phyloP scores from a whole-genome alignment of 2,888 invertebrate genomes.

The Shargacucullia verbasci region DNA sequence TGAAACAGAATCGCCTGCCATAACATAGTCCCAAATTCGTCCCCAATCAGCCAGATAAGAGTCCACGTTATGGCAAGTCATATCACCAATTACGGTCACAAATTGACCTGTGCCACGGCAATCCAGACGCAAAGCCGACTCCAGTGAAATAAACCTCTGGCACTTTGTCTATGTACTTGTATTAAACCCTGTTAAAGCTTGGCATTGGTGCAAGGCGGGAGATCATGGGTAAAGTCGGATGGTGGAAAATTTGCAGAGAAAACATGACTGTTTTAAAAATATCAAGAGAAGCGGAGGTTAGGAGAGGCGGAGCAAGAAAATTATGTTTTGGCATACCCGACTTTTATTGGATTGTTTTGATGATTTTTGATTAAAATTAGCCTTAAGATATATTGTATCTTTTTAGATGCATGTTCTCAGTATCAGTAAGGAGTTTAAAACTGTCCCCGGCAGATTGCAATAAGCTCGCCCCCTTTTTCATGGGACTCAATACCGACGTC shows the following conservation, averaged over 20 bases:
- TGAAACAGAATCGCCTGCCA: slow-evolving; percentile 12
- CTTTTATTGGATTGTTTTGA: too few species aligned
- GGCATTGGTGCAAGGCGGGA: slow-evolving; percentile 57
- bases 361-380: too few species aligned
- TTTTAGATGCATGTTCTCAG: too few species aligned
- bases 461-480: too few species aligned
- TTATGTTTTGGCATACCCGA: too few species aligned
- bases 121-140: slow-evolving; percentile 65
- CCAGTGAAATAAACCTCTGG: slow-evolving; percentile 77
- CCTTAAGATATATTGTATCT: too few species aligned
- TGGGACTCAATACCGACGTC: too few species aligned
- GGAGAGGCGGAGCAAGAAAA: too few species aligned
- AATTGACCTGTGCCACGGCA: slow-evolving; percentile 63
- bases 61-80: slow-evolving; percentile 47
- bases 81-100: slow-evolving; percentile 67
- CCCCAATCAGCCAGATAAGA: slow-evolving; percentile 23
- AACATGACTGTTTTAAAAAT: neutral
- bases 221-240: slow-evolving; percentile 9
- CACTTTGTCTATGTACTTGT: slow-evolving; percentile 77
- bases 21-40: slow-evolving; percentile 30
- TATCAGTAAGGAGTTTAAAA: too few species aligned
- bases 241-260: neutral
- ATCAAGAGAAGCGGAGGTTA: too few species aligned
- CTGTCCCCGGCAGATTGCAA: too few species aligned
- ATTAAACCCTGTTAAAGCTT: slow-evolving; percentile 77